Evolutionary conservation across 2,797 vertebrate species (phyloP), one percentile per base, ranked within the genome.

Genomic region (Amphiprion clarkii): DNA sequence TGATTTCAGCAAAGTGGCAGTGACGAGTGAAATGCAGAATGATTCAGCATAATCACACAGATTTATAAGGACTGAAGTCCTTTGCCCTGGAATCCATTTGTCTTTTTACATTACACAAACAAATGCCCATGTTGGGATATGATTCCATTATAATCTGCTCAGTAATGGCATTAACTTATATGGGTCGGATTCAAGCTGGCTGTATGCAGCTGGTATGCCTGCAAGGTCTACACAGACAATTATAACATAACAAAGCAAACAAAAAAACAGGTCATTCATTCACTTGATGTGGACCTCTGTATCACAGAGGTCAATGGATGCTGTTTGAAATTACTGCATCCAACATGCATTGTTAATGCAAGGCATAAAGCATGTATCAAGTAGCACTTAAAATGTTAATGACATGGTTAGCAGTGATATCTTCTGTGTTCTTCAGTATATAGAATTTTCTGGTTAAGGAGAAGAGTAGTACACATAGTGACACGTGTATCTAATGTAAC

Each of bases 61-160:
- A 76, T 82, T 86, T 71, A 83, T 44, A 69, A 67, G 88, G 76
- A 83, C 80, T 86, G 83, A 21, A 52, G 29, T 42, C 66, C 46
- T 36, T 68, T 46, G 27, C 29, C 39, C 60, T 3, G 2, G 69
- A 56, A 86, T 67, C 71, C 72, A 81, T 86, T 82, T 77, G 58
- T 81, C 62, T 80, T 85, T 88, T 70, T 33, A 71, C 71, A 67
- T 75, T 61, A 14, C 46, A 79, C 44, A 69, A 86, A 87, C 53
- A 81, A 86, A 70, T 54, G 54, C 33, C 67, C 56, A 68, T 67
- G 31, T 70, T 74, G 36, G 68, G 68, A 64, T 74, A 72, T 58
- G n/a, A 74, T 75, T 84, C 82, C 58, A 82, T 83, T 68, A 51
- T 85, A 79, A 88, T 87, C 80, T 81, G 54, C 25, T 51, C 79